phyloP scores from a whole-genome alignment of 1,140 invertebrate species.

The Diachasma alloeum region DNA sequence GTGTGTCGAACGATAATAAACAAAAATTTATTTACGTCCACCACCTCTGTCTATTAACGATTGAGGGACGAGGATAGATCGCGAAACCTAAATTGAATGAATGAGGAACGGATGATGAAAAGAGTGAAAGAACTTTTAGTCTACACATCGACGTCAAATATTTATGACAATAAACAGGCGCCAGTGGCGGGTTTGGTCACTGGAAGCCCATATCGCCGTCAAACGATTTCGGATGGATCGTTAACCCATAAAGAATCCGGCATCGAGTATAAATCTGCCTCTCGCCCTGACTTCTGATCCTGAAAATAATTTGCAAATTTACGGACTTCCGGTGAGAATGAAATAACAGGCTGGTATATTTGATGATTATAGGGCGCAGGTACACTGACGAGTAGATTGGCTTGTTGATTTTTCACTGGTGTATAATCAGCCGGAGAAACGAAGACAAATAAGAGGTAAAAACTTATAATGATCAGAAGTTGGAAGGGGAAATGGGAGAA shows the following conservation, averaged over 20 bases:
- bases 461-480: not conserved
- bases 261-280: too few relatives aligned
- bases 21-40: slow-evolving; percentile 21
- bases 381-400: not conserved
- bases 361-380: not conserved
- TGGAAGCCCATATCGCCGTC: not conserved
- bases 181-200: not conserved
- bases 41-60: not conserved
- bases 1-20: slow-evolving; percentile 25
- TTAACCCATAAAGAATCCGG: not conserved
- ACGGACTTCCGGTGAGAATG: slow-evolving; percentile 11
- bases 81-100: not conserved
- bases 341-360: not conserved
- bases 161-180: slow-evolving; percentile 28
- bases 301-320: slow-evolving; percentile 20
- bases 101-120: too few relatives aligned
- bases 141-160: slow-evolving; percentile 12
- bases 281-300: not conserved
- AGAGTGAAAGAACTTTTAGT: not conserved
- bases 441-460: not conserved
- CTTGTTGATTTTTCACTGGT: not conserved
- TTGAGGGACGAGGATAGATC: not conserved
- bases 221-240: not conserved
- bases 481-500: not conserved
- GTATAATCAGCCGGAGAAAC: not conserved